Evolutionary conservation across 2,888 invertebrate species (phyloP).

Genomic region (Rhabditoides inermis): DNA sequence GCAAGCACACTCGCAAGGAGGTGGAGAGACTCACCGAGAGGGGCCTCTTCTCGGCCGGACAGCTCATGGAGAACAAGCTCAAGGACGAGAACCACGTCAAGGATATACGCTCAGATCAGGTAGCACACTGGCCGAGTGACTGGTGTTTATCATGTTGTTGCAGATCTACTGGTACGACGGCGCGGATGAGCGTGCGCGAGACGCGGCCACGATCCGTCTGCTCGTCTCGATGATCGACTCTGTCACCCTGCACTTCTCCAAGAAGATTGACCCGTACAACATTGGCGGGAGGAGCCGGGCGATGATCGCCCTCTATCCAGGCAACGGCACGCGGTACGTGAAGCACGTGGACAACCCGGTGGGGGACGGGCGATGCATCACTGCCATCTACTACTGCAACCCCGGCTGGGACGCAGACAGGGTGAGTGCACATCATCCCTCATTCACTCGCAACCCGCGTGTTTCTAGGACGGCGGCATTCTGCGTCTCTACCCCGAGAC

Average conservation of each 20-base stretch:
- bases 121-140: too few species aligned
- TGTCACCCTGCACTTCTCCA: conserved; percentile 37
- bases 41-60: conserved; percentile 42
- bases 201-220: conserved; percentile 37
- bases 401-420: conserved; percentile 66
- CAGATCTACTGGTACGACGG: conserved; percentile 49
- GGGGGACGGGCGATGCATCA: conserved; percentile 88
- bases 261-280: conserved; percentile 32
- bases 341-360: conserved; percentile 97
- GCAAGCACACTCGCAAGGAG: conserved; percentile 37
- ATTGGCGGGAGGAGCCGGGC: conserved; percentile 64
- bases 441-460: neutral
- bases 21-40: conserved; percentile 37
- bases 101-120: conserved; percentile 45
- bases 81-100: conserved; percentile 34
- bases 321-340: conserved; percentile 83
- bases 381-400: conserved; percentile 94
- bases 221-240: conserved; percentile 49
- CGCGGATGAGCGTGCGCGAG: conserved; percentile 27
- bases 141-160: conserved; percentile 4
- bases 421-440: conserved; percentile 3
- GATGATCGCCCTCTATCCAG: conserved; percentile 97
- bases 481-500: conserved; percentile 85
- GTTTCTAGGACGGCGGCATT: conserved; percentile 66
- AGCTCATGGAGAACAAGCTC: conserved; percentile 34